phyloP scores from a whole-genome alignment of 2,113 vertebrate genomes.

The Lagopus leucura region DNA sequence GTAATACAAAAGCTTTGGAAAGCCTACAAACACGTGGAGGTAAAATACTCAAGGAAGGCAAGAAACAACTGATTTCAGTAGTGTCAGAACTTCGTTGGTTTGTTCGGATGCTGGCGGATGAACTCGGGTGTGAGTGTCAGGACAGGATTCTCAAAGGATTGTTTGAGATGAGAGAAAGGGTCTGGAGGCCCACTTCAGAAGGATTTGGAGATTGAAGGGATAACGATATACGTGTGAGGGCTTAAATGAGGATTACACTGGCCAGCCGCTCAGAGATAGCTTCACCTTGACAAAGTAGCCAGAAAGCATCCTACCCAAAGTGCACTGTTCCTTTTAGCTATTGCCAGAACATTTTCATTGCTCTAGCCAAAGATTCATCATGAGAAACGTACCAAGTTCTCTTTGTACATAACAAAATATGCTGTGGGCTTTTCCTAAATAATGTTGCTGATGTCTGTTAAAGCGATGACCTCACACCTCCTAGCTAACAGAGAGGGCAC shows the following conservation, averaged over 20 bases:
- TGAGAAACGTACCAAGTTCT: background rate
- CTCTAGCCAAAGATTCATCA: constrained; percentile 34
- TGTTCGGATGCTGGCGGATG: background rate
- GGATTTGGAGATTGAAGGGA: background rate
- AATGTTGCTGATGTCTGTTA: background rate
- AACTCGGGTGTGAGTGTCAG: background rate
- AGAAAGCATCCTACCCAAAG: background rate
- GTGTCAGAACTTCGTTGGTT: background rate
- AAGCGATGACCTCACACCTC: background rate
- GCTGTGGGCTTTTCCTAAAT: background rate
- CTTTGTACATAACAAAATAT: background rate
- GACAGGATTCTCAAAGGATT: background rate
- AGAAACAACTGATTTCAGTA: background rate
- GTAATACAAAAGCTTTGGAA: background rate
- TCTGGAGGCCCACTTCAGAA: background rate
- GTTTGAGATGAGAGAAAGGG: background rate
- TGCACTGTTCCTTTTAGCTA: background rate
- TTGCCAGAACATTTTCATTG: constrained; percentile 16
- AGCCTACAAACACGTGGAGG: accelerated
- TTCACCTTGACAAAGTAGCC: background rate
- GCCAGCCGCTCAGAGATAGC: background rate
- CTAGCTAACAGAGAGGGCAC: background rate
- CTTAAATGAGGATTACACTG: background rate
- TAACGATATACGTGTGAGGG: background rate
- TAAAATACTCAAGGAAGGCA: background rate